These are phyloP conservation scores for Melanotaenia pygmaea DNA, from an alignment of 2,797 vertebrate species.

Conservation along the genomic window DNA sequence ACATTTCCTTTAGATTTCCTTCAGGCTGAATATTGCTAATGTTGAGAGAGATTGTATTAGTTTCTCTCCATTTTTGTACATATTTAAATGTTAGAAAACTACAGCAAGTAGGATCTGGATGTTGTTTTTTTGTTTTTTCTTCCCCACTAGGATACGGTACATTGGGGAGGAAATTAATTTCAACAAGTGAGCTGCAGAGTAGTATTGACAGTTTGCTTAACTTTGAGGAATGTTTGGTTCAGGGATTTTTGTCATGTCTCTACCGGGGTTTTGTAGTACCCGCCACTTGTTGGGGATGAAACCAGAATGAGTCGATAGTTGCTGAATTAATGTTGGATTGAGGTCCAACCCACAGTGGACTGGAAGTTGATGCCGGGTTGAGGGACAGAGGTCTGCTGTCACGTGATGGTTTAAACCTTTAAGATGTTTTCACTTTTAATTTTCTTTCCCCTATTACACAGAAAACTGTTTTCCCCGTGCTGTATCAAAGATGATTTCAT, in stretches of 20 bases:
- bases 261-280: neutral
- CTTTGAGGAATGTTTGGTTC: neutral
- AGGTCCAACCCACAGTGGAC: neutral
- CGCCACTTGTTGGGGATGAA: neutral
- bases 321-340: neutral
- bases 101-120: neutral
- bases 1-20: neutral
- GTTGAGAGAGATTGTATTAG: neutral
- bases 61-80: neutral
- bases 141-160: neutral
- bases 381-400: neutral
- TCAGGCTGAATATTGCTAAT: neutral
- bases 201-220: no score
- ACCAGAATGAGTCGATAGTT: neutral
- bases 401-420: neutral
- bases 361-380: neutral
- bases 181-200: neutral
- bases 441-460: neutral
- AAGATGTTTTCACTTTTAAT: neutral
- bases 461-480: neutral
- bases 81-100: neutral
- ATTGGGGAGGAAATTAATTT: neutral
- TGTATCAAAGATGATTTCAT: conserved; percentile 26
- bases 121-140: neutral
- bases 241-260: neutral